These are phyloP conservation scores for Xerus rutilus DNA, from an alignment of 2,797 vertebrate species.

Conservation along the genomic window DNA sequence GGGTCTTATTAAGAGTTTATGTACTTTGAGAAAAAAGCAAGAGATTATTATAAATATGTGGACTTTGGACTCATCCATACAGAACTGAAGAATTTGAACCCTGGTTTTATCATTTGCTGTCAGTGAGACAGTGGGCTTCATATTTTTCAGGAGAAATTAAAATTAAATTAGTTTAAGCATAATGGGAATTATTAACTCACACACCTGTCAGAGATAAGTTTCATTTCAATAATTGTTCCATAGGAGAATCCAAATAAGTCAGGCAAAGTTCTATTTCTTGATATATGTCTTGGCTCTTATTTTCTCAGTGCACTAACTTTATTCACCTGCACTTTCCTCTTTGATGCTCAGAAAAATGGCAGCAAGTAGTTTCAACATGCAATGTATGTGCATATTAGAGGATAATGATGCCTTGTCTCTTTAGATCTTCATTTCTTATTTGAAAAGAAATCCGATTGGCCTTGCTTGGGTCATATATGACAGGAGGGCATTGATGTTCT, in stretches of 20 bases:
- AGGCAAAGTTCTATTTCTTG: neutral
- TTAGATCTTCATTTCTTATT: neutral
- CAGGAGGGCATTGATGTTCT: neutral
- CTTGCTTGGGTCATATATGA: neutral
- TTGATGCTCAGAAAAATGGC: neutral
- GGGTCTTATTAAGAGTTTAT: neutral
- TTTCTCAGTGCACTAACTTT: neutral
- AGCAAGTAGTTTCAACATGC: neutral
- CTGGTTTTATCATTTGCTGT: neutral
- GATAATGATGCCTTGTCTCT: neutral
- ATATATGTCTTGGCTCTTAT: neutral
- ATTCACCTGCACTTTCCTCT: neutral
- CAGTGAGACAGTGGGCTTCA: neutral
- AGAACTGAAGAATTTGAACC: neutral
- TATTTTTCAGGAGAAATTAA: neutral
- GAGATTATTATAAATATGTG: neutral
- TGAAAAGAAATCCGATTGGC: neutral
- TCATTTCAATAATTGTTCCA: neutral
- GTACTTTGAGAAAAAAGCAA: neutral
- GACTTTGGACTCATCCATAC: neutral
- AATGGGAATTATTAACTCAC: neutral
- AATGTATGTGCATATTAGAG: neutral
- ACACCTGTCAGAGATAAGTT: neutral
- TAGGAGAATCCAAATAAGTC: neutral
- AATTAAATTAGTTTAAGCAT: neutral